Percentiles rank a stretch among this genome's conserved stretches.
Evolutionary conservation across 2,888 invertebrate genomes (phyloP).

Genomic region (Lucinisca nassula): DNA sequence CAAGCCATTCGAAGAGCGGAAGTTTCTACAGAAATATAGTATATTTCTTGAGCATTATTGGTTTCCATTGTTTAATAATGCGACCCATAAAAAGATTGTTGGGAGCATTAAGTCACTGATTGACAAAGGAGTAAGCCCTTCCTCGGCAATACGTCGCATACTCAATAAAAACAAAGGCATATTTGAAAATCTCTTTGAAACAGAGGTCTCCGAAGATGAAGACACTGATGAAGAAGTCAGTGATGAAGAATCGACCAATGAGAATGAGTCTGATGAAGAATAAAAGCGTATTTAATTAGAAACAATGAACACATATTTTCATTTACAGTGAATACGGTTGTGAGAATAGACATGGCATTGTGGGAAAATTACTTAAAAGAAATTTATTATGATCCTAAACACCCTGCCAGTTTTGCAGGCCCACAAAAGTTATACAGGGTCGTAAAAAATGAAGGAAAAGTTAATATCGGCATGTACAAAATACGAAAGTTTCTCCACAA

Average conservation of each 20-base stretch:
- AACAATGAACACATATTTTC: background rate
- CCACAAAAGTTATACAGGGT: conserved; percentile 27
- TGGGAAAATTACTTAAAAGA: conserved; percentile 27
- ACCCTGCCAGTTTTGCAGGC: conserved; percentile 34
- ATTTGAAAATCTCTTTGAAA: background rate
- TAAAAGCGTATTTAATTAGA: background rate
- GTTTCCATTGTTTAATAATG: background rate
- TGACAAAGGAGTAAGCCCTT: background rate
- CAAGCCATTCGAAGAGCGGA: background rate
- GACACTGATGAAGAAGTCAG: no score
- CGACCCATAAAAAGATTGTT: background rate
- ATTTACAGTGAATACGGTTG: no score
- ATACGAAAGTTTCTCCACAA: conserved; percentile 6
- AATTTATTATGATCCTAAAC: conserved; percentile 34
- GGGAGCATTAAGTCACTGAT: background rate
- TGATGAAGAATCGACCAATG: no score
- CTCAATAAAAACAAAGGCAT: background rate
- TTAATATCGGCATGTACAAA: conserved; percentile 28
- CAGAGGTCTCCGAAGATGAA: background rate
- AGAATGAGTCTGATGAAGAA: background rate
- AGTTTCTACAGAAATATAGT: background rate
- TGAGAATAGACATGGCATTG: background rate
- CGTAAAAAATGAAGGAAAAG: conserved; percentile 20
- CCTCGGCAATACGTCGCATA: background rate
- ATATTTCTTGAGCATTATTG: background rate